phyloP scores from a whole-genome alignment of 2,888 invertebrate genomes.

The Lepetodrilus schrolli region DNA sequence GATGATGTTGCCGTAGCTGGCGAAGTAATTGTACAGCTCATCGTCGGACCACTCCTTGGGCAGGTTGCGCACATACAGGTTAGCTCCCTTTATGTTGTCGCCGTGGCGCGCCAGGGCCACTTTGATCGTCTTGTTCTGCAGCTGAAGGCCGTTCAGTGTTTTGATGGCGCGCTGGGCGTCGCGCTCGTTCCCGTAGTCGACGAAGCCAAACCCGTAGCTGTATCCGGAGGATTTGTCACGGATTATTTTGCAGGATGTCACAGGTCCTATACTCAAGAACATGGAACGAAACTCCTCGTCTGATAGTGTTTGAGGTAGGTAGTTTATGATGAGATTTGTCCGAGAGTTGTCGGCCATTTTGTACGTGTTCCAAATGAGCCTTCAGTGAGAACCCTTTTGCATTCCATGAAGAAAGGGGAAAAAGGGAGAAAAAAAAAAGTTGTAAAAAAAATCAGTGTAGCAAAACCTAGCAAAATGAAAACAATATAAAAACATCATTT shows the following conservation, averaged over 20 bases:
- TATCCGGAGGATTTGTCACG: slow-evolving; percentile 84
- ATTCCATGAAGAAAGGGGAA: slow-evolving; percentile 7
- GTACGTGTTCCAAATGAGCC: no score
- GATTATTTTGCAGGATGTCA: slow-evolving; percentile 89
- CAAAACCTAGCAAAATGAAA: slow-evolving; percentile 5
- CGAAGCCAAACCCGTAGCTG: slow-evolving; percentile 97
- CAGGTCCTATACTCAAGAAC: slow-evolving; percentile 90
- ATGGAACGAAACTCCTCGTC: slow-evolving; percentile 92
- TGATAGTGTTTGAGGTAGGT: slow-evolving; percentile 93
- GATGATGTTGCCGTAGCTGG: slow-evolving; percentile 91
- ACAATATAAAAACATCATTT: no score
- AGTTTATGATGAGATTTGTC: slow-evolving; percentile 95
- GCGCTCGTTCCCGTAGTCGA: slow-evolving; percentile 89
- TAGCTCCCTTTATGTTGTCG: slow-evolving; percentile 93
- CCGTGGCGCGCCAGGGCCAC: slow-evolving; percentile 94
- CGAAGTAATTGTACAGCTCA: slow-evolving; percentile 88
- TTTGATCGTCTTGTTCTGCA: slow-evolving; percentile 93
- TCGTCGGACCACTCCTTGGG: slow-evolving; percentile 81
- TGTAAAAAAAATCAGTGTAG: slow-evolving; percentile 16
- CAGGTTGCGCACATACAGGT: slow-evolving; percentile 93
- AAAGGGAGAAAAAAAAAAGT: slow-evolving; percentile 9
- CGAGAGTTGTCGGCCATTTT: slow-evolving; percentile 14
- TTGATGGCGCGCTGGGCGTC: slow-evolving; percentile 91
- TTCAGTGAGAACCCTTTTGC: not conserved
- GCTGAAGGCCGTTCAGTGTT: slow-evolving; percentile 89